A percentile compares a stretch with the other conserved stretches of the same genome.
phyloP scores from a whole-genome alignment of 2,113 vertebrate species.

The Strix uralensis region DNA sequence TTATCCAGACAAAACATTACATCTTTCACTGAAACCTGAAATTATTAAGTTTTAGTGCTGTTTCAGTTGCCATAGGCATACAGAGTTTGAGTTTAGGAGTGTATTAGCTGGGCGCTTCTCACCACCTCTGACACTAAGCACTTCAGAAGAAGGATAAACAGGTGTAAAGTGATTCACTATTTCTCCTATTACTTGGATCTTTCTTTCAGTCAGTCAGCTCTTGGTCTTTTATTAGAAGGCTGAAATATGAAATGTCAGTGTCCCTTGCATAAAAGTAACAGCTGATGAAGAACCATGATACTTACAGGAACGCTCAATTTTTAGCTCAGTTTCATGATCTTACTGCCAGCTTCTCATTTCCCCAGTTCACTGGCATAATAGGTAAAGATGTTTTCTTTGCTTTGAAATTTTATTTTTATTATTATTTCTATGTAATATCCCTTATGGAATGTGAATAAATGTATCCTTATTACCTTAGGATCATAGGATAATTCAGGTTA shows the following conservation, averaged over 20 bases:
- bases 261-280: background rate
- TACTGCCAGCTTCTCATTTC: background rate
- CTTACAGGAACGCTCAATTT: background rate
- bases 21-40: background rate
- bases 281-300: background rate
- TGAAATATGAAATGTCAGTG: background rate
- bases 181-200: background rate
- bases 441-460: background rate
- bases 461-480: background rate
- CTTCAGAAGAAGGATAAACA: background rate
- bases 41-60: background rate
- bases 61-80: background rate
- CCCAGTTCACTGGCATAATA: background rate
- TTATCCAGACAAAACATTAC: background rate
- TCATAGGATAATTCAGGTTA: background rate
- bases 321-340: background rate
- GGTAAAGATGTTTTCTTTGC: background rate
- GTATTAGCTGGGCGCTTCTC: fast-evolving
- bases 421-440: background rate
- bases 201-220: background rate
- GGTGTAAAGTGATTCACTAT: background rate
- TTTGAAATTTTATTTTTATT: background rate
- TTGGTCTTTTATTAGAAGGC: background rate
- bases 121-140: fast-evolving
- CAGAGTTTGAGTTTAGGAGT: background rate